phyloP scores from a whole-genome alignment of 2,113 vertebrate species.

The Glaucidium brasilianum region DNA sequence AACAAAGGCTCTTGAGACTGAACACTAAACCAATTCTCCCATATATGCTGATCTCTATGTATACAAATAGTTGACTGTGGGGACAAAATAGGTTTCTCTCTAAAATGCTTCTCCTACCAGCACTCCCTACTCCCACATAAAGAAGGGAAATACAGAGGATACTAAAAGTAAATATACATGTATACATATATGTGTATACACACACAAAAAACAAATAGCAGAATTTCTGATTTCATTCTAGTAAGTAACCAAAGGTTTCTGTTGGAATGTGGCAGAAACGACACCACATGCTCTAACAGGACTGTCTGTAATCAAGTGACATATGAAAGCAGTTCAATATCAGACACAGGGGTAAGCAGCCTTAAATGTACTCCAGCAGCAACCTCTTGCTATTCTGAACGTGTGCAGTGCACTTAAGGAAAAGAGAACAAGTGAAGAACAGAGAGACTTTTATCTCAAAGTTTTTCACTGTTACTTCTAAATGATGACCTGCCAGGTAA shows the following conservation, averaged over 20 bases:
- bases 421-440: background rate
- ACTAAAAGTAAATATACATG: background rate
- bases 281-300: background rate
- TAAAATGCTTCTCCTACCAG: background rate
- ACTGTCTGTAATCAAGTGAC: background rate
- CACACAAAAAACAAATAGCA: background rate
- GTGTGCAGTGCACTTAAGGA: fast-evolving
- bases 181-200: background rate
- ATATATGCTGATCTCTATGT: background rate
- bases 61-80: background rate
- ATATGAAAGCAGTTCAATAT: background rate
- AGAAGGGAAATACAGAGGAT: background rate
- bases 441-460: background rate
- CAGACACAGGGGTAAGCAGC: background rate
- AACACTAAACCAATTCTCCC: background rate
- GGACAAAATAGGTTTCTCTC: background rate
- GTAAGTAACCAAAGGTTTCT: background rate
- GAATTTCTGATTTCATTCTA: background rate
- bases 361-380: background rate
- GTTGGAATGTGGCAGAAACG: background rate
- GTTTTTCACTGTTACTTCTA: background rate
- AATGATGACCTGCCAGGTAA: background rate
- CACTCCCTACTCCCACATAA: background rate
- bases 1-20: background rate
- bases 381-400: background rate